Base-by-base conservation (phyloP, 2,797 vertebrate genomes). In the Myripristis jacobus region DNA sequence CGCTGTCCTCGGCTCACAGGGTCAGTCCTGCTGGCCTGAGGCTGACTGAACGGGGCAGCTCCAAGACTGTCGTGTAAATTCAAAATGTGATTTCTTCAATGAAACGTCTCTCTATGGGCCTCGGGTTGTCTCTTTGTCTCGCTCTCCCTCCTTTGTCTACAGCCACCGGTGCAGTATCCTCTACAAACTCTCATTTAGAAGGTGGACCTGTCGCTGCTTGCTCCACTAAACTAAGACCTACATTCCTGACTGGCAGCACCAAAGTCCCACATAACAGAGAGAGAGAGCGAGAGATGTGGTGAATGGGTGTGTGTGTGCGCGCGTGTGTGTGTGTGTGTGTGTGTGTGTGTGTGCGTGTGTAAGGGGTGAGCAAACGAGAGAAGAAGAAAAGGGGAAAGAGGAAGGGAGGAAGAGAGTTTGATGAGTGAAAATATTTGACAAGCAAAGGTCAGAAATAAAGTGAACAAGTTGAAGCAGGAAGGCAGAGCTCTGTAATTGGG, bases 201-300 rank as follows among this genome's bases (percentile, higher is more conserved):
- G 65, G 43, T 54, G 34, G 87, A 93, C 94, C 88, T 93, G 94
- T 89, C 88, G 84, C 89, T 88, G 91, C 93, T 88, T 91, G 94
- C 91, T 89, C 79, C 67, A 72, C 72, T 79, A 75, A 87, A 80
- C 79, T 75, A 57, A 89, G 88, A 86, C 75, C 76, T 87, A 36
- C 92, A 94, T 94, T 94, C 93, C 92, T 92, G 85, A 75, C 83
- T 85, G 80, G 80, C 79, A 88, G 87, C 83, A 61, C 44, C 68
- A 81, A 71, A 87, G 67, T 51, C 78, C 64, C 72, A 86, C 77
- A 91, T 87, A 89, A 86, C 87, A 86, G 74, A 79, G 70, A 61
- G 47, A 44, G 9, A 57, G 15, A 41, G 9, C n/a, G 52, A 64
- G 48, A 58, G 64, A 7, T 13, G 55, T 57, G 46, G 1, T 29